These are phyloP conservation scores for Siniperca obscura DNA, from an alignment of 2,797 vertebrate species.

Conservation along the genomic window DNA sequence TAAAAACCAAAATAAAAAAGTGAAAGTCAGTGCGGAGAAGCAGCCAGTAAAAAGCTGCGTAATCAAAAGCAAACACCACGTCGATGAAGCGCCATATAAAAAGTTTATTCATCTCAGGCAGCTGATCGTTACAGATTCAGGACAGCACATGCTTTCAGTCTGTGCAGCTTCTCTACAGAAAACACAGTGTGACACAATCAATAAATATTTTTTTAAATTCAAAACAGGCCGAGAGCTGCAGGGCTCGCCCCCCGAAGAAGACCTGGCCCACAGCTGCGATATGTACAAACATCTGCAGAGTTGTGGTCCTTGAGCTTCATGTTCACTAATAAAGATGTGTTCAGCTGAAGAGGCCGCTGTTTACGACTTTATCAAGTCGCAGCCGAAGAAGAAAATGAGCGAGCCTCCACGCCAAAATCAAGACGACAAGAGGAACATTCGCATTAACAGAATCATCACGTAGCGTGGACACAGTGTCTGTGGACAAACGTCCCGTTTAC, in stretches of 20 bases:
- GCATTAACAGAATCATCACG: conserved; percentile 36
- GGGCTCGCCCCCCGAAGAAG: neutral
- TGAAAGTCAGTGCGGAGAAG: too few species aligned
- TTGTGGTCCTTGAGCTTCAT: neutral
- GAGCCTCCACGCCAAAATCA: conserved; percentile 56
- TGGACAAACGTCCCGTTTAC: conserved; percentile 34
- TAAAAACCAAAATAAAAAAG: too few species aligned
- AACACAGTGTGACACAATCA: conserved; percentile 60
- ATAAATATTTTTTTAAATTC: conserved; percentile 63
- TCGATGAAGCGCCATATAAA: conserved; percentile 45
- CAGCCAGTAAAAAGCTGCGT: too few species aligned
- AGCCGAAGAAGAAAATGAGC: conserved; percentile 9
- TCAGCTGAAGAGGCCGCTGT: neutral
- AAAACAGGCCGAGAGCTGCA: conserved; percentile 11
- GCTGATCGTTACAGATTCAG: conserved; percentile 17
- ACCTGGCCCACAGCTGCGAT: neutral
- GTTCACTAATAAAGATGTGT: conserved; percentile 1
- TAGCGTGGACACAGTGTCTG: conserved; percentile 43
- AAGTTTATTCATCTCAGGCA: conserved; percentile 43
- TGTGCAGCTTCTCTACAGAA: conserved; percentile 35
- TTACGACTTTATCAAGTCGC: neutral
- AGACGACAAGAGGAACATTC: conserved; percentile 14
- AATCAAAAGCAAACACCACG: neutral
- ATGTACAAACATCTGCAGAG: conserved; percentile 20
- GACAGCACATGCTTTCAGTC: conserved; percentile 17